These are phyloP conservation scores for Pectinophora gossypiella DNA, from an alignment of 1,140 invertebrate species.

Conservation along the genomic window DNA sequence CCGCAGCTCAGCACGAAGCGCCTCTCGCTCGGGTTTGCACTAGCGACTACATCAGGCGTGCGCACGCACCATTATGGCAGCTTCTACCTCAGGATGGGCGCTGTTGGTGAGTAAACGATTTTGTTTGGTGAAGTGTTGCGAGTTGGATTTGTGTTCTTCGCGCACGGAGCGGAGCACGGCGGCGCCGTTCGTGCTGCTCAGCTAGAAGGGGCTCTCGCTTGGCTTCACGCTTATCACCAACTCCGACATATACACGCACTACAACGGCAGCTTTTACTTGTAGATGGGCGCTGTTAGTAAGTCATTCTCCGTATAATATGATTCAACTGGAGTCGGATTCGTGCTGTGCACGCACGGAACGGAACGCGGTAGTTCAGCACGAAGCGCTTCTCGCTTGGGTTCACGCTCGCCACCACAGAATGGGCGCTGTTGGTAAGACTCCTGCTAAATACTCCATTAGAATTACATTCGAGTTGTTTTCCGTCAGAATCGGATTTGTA, in stretches of 20 bases:
- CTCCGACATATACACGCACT: too few species aligned
- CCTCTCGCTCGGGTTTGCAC: slow-evolving; percentile 66
- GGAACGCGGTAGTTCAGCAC: slow-evolving; percentile 60
- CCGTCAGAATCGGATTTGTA: too few species aligned
- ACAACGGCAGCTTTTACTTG: not conserved
- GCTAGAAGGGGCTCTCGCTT: slow-evolving; percentile 8
- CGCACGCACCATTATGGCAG: slow-evolving; percentile 90
- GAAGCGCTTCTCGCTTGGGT: not conserved
- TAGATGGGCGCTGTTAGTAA: not conserved
- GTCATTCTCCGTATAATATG: too few species aligned
- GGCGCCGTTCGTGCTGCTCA: slow-evolving; percentile 41
- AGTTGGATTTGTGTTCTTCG: slow-evolving; percentile 72
- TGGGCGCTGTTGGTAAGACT: slow-evolving; percentile 23
- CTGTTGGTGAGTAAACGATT: slow-evolving; percentile 82
- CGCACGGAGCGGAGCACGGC: slow-evolving; percentile 77
- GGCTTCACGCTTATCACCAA: not conserved
- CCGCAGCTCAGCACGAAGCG: slow-evolving; percentile 58
- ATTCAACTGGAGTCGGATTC: slow-evolving; percentile 69
- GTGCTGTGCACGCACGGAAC: slow-evolving; percentile 75
- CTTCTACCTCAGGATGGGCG: slow-evolving; percentile 95
- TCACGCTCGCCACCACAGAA: not conserved
- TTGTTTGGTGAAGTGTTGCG: too few species aligned
- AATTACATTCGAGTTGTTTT: too few species aligned
- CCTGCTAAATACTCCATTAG: too few species aligned
- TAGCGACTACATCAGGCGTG: slow-evolving; percentile 26